Base-by-base conservation (phyloP, 2,888 invertebrate species). In the Tribolium freemani region DNA sequence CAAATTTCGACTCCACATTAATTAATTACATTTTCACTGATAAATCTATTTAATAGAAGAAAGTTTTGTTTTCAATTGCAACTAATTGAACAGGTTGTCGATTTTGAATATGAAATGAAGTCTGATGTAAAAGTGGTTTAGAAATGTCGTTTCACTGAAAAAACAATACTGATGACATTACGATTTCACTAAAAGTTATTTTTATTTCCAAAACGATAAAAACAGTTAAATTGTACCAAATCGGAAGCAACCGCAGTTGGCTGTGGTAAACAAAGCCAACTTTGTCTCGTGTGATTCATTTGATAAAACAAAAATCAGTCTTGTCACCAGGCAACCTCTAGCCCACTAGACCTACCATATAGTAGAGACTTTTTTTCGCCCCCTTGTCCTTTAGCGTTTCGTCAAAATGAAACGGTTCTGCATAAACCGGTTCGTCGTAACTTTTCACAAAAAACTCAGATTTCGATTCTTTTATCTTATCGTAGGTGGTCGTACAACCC, bases 401-500 rank as follows among this genome's bases (percentile, higher is more conserved):
- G 8, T 6, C 50, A 20, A 48, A 38, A 67, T 85, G 84, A 81
- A 87, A 90, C 0, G 92, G 92, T 76, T 90, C 90, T 75, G 91
- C 91, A 80, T 92, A 92, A 21, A 92, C 90, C 77, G 90, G 91
- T 76, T 91, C 91, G 26, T 88, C 21, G 8, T 78, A 79, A 44
- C 81, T 83, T 13, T 76, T 79, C 61, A 85, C 82, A 81, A 85
- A 86, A 83, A 86, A 87, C 53, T 78, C 79, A 11, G 83, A 83
- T 75, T 81, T 82, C 68, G 84, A 80, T 74, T 85, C 84, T 71
- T 79, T 83, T 53, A 86, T 79, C 46, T 79, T 80, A 51, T 82
- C 84, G 75, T 86, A 86, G 50, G 81, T 79, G 10, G 84, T 77
- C 60, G 80, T 78, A 53, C 77, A 78, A 74, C 86, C 87, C 9